These are phyloP conservation scores for Falco naumanni DNA, from an alignment of 2,797 vertebrate species.

Conservation along the genomic window DNA sequence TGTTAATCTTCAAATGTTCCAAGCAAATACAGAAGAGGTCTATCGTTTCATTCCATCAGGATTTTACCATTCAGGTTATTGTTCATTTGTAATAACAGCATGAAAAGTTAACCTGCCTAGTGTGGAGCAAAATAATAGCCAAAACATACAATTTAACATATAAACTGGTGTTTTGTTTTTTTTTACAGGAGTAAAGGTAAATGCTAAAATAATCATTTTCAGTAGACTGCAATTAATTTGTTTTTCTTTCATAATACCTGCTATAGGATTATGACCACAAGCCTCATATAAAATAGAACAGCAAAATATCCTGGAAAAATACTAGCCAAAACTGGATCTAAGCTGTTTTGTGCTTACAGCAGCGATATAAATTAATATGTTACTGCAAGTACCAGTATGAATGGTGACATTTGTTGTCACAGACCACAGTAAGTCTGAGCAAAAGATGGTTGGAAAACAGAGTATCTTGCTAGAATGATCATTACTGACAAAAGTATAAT, in stretches of 20 bases:
- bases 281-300: background rate
- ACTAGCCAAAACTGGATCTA: background rate
- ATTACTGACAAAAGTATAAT: background rate
- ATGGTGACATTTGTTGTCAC: background rate
- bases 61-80: background rate
- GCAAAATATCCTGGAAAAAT: background rate
- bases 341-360: background rate
- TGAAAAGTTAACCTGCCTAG: background rate
- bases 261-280: background rate
- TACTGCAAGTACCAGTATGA: background rate
- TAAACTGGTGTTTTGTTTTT: background rate
- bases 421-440: background rate
- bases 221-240: background rate
- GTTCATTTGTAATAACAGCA: background rate
- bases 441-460: background rate
- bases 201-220: background rate
- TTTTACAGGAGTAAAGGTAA: background rate
- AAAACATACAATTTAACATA: background rate
- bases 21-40: background rate
- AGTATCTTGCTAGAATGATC: background rate
- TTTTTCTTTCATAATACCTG: background rate
- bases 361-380: background rate
- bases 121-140: background rate
- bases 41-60: background rate
- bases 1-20: background rate